phyloP scores from a whole-genome alignment of 2,888 invertebrate species.

The Tipula helvola region DNA sequence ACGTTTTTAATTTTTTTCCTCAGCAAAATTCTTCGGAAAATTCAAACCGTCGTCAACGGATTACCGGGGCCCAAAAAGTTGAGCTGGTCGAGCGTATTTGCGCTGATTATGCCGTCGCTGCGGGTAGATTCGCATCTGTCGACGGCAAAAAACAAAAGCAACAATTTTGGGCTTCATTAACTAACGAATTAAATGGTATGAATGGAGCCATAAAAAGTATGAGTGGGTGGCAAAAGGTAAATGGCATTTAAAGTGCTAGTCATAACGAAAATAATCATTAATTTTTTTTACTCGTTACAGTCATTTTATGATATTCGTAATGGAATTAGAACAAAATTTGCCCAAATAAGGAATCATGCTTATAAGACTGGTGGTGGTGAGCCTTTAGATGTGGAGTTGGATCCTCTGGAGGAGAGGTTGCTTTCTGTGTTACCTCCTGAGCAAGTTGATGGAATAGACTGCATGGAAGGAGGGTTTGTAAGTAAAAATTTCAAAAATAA shows the following conservation, averaged over 20 bases:
- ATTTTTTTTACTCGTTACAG: no score
- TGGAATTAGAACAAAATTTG: neutral
- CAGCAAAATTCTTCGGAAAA: no score
- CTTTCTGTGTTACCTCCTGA: neutral
- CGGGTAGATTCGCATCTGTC: neutral
- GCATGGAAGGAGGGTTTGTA: neutral
- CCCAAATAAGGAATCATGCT: neutral
- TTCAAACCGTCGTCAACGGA: no score
- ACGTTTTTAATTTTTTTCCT: no score
- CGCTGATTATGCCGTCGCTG: no score
- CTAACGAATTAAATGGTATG: neutral
- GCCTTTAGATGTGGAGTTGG: neutral
- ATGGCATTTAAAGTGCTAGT: neutral
- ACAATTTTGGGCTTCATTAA: neutral
- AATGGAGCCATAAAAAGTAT: neutral
- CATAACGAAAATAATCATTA: neutral
- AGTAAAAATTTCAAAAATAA: no score
- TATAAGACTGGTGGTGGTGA: neutral
- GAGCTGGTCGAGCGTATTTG: no score
- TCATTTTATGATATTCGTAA: neutral
- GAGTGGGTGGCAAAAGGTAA: neutral
- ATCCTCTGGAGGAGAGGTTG: neutral
- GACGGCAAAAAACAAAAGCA: neutral
- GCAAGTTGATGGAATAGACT: neutral
- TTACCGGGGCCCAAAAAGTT: no score